Evolutionary conservation across 2,797 vertebrate species (phyloP), one percentile per base, ranked within the genome.

Genomic region (Dendrocincla tyrannina): DNA sequence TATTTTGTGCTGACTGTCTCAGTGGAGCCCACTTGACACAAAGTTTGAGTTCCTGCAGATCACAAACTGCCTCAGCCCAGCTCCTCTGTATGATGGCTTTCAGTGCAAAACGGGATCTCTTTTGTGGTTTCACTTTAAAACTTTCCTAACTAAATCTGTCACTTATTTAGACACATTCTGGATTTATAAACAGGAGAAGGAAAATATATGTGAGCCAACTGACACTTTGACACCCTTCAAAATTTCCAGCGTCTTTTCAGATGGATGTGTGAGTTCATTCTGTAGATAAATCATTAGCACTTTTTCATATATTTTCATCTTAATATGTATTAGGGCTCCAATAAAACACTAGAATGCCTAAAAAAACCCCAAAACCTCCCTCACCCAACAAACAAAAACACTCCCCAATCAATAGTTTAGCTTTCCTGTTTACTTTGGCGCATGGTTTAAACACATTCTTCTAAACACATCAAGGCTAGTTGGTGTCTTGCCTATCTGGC

Each of bases 381-480:
- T 6, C 4, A 24, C 44, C 19, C 46, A 77, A 60, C 67, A 79
- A 56, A 44, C 7, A 35, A 86, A 91, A 81, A 9, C 33, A 41
- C 4, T 13, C 28, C 59, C 63, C 79, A 95, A 60, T 64, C 52
- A 53, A 74, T 73, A 83, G 47, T 78, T 95, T 68, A 46, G 50
- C 78, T 96, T 97, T 97, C 94, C 89, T 94, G 75, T 96, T 97
- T 97, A 93, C 95, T 97, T 97, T 96, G 93, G 88, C 64, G 5
- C 89, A 81, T 95, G 94, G 82, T 96, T 97, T 91, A 92, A 96
- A 89, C 69, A 85, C 55, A 74, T 96, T 85, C 82, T 93, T 91
- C 95, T 93, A 75, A 95, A 86, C 78, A 88, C 91, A 93, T 56
- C 81, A 80, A 28, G 49, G 82, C 91, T 95, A 88, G 86, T 44